Evolutionary conservation across 2,888 invertebrate genomes (phyloP), one percentile per base, ranked within the genome.

Genomic region (Drosophila lacicola): DNA sequence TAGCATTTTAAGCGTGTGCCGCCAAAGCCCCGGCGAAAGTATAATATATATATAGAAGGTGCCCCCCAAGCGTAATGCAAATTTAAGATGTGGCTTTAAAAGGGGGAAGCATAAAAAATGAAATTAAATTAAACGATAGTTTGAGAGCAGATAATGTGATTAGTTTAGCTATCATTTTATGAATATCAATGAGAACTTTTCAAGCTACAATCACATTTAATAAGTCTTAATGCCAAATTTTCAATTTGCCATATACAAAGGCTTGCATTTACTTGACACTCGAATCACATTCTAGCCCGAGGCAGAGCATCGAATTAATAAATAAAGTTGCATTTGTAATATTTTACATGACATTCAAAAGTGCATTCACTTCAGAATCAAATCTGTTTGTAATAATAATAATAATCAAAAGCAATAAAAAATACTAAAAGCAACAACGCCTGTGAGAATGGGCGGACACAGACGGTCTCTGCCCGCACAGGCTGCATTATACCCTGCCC

Each of bases 311-410:
- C 13, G 19, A 3, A 19, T 14, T 41, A 54, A 29, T 10, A 37
- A 8, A 10, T 8, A 9, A 74, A 34, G n/a, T 53, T 33, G 42
- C 14, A 37, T 33, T 42, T 8, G n/a, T 1, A 3, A 14, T 29
- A 46, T 33, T 9, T 39, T 14, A 47, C n/a, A 13, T 51, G 67
- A 41, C 63, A 72, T 67, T 72, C 67, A 66, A 63, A 55, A 81
- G 64, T 81, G 85, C 78, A 80, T 70, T 77, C 78, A 70, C 82
- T 61, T 68, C 39, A 25, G 34, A 46, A 50, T 54, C 73, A 60
- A 85, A 88, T 87, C 84, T 85, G 85, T 81, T 87, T 88, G 84
- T 54, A 80, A 88, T 88, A 88, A 85, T 69, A 86, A 64, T 61
- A 54, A 77, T 80, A 80, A 78, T 82, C 88, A 87, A 65, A 55